Evolutionary conservation across 53 echinoderm and acorn worm species (phyloP).

Genomic region (Echinarachnius parma): DNA sequence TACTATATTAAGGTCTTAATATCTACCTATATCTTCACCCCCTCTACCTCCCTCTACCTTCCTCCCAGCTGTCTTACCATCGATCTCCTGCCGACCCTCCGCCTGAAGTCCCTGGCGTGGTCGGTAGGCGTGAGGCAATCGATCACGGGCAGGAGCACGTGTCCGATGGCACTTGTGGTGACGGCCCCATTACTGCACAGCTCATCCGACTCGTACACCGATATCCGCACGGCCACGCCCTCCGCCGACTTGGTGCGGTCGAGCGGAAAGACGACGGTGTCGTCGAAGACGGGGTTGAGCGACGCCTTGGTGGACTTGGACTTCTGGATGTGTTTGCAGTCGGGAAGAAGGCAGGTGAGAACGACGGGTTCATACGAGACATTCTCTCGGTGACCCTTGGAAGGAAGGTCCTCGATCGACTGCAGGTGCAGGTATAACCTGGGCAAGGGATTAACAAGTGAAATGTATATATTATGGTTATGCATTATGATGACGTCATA

Average conservation of each 20-base stretch:
- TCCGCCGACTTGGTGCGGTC: constrained; percentile 75
- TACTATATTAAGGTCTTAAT: too few relatives aligned
- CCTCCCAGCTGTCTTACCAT: constrained; percentile 68
- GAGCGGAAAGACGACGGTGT: constrained; percentile 76
- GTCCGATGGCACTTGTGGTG: constrained; percentile 73
- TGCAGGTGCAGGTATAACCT: constrained; percentile 88
- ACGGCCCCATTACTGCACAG: constrained; percentile 55
- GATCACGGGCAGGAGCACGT: constrained; percentile 75
- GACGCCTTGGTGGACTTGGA: constrained; percentile 80
- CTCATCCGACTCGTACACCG: constrained; percentile 73
- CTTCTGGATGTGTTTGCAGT: constrained; percentile 73
- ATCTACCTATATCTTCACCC: too few relatives aligned
- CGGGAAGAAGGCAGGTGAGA: constrained; percentile 80
- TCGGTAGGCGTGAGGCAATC: constrained; percentile 75
- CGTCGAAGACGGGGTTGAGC: constrained; percentile 90
- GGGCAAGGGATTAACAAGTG: background rate
- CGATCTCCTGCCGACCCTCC: constrained; percentile 70
- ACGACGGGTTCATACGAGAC: constrained; percentile 82
- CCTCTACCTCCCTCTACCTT: too few relatives aligned
- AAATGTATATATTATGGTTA: background rate
- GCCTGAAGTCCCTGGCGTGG: constrained; percentile 70
- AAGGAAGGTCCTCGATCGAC: constrained; percentile 88
- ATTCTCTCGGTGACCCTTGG: constrained; percentile 79
- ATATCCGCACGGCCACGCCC: constrained; percentile 74
- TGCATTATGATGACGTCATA: background rate